Evolutionary conservation across 30 jellyfish, hydroid and myxozoan genomes (phyloP), one percentile per base, ranked within the genome.

Genomic region (Clytia hemisphaerica): DNA sequence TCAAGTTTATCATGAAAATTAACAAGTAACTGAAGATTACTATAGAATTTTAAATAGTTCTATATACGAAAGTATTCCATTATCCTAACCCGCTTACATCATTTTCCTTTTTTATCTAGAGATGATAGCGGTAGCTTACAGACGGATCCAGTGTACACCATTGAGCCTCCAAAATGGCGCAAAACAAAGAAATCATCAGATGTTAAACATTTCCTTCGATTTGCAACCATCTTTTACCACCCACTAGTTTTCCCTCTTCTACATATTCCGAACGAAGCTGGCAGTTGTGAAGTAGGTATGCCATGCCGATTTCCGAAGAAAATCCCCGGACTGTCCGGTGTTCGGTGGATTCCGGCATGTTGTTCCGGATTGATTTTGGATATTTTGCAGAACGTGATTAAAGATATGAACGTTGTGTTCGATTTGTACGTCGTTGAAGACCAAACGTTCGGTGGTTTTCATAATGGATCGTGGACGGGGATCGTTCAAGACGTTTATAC

Each of bases 341-440:
- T 42, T 12, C 14, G 19, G 19, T 57, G 44, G 45, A 28, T 38
- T 4, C 4, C 70, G 35, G 16, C 70, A 9, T 57, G 70, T 57
- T 57, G 70, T 57, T 21, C 70, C 16, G 70, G 70, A 9, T 18
- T 57, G n/a, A 33, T 22, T 4, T 22, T 57, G 25, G 70, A 57
- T 7, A 22, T 57, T 6, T 57, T 57, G 25, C 25, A n/a, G 4
- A 22, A 57, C 35, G 30, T 46, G 5, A 9, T 9, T 46, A 57
- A 6, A 57, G 6, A 57, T n/a, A 31, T 57, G 27, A 7, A 6
- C 19, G 25, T 57, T 18, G 2, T 22, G 7, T 57, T 22, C 30
- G 70, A 57, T n/a, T 22, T 57, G 4, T 57, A 57, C 70, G 30
- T 57, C 45, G 70, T 57, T 0, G 70, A 57, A 57, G 70, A 57